A percentile compares a stretch with the other conserved stretches of the same genome.
phyloP scores from a whole-genome alignment of 2,113 vertebrate species.

The Lepus timidus region DNA sequence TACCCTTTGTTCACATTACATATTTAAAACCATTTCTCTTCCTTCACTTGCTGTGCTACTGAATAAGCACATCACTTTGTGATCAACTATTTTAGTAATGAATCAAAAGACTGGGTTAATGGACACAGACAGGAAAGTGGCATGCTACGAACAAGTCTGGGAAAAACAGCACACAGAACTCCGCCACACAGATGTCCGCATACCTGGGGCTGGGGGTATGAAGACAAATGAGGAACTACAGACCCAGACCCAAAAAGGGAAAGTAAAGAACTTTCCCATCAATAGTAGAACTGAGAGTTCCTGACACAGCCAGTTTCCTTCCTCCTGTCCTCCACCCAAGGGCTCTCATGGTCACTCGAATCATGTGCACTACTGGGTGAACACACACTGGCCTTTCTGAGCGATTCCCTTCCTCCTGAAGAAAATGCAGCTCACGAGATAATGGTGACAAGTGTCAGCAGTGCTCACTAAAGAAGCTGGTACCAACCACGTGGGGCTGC shows the following conservation, averaged over 20 bases:
- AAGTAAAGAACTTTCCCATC: constrained; percentile 47
- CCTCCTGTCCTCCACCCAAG: not conserved
- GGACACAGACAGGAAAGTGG: not conserved
- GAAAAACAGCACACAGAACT: not conserved
- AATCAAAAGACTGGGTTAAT: not conserved
- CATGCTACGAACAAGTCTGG: not conserved
- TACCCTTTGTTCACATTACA: constrained; percentile 7
- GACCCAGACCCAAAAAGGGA: not conserved
- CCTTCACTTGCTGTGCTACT: constrained; percentile 12
- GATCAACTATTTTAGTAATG: not conserved
- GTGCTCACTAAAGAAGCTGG: not conserved
- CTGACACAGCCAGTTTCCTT: constrained; percentile 64
- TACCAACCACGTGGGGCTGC: not conserved
- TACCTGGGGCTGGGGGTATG: not conserved
- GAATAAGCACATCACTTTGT: constrained; percentile 24
- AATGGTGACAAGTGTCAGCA: not conserved
- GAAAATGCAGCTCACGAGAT: not conserved
- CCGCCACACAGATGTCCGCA: no score
- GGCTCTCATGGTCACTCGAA: constrained; percentile 15
- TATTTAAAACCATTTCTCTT: constrained; percentile 36
- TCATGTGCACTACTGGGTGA: not conserved
- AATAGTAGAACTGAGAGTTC: constrained; percentile 56
- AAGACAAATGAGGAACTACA: constrained; percentile 34
- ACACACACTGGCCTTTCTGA: not conserved
- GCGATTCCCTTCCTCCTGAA: not conserved